A percentile compares a stretch with the other conserved stretches of the same genome.
Conservation (phyloP, 2,113 vertebrate species). For the Odontophorus gujanensis region DNA sequence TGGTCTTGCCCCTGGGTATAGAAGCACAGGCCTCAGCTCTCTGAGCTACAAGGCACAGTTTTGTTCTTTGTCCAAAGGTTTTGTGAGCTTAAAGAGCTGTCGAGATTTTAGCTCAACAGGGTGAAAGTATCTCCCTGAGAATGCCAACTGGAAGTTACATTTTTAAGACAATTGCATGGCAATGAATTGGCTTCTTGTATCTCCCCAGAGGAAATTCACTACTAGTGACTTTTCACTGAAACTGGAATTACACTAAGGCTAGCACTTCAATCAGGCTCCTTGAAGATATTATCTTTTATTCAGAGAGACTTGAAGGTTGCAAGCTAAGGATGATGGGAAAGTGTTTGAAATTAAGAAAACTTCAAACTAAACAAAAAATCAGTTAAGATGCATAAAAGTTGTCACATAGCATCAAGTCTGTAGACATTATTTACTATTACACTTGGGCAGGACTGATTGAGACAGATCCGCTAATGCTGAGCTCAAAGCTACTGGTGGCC, state of each 20-base stretch:
- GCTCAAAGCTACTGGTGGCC: neutral
- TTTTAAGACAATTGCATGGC: neutral
- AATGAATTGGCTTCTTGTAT: neutral
- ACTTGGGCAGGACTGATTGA: rapidly evolving
- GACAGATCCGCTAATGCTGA: neutral
- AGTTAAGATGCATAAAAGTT: neutral
- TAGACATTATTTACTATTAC: neutral
- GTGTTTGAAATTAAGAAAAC: neutral
- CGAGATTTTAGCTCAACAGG: neutral
- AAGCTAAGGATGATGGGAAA: neutral
- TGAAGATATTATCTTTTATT: neutral
- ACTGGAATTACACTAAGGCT: neutral
- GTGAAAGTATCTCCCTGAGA: neutral
- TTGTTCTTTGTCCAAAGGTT: neutral
- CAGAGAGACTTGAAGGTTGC: neutral
- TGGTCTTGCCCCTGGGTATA: neutral
- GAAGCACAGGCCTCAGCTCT: neutral
- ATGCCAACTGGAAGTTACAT: neutral
- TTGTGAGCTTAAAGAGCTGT: neutral
- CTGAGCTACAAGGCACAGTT: neutral
- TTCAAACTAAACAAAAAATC: neutral
- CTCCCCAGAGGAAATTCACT: neutral
- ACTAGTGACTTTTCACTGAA: neutral
- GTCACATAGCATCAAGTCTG: neutral
- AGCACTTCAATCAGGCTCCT: neutral